Evolutionary conservation across 1,140 invertebrate species (phyloP).

Genomic region (Drosophila gunungcola): DNA sequence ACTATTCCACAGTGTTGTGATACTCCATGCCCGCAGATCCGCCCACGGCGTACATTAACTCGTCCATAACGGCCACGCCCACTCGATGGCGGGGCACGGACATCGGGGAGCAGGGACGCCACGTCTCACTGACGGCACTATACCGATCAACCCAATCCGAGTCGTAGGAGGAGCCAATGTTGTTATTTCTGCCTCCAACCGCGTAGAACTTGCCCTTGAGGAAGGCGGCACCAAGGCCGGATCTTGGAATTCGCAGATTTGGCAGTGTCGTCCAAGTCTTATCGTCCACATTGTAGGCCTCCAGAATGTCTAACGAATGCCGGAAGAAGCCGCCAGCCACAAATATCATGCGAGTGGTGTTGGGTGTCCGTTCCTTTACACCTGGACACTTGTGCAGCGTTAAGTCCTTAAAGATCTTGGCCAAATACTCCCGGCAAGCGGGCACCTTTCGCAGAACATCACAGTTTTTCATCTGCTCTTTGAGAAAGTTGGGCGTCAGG

Average conservation of each 20-base stretch:
- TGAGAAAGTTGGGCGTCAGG: slow-evolving; percentile 94
- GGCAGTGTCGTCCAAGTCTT: slow-evolving; percentile 92
- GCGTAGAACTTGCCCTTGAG: slow-evolving; percentile 93
- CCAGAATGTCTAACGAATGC: slow-evolving; percentile 93
- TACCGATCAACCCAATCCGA: slow-evolving; percentile 91
- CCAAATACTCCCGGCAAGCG: slow-evolving; percentile 94
- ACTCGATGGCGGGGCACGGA: slow-evolving; percentile 93
- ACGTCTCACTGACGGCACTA: slow-evolving; percentile 85
- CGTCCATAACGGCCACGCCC: slow-evolving; percentile 96
- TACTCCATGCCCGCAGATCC: slow-evolving; percentile 93
- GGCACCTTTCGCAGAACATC: slow-evolving; percentile 94
- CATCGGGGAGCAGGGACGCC: slow-evolving; percentile 93
- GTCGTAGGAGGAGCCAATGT: slow-evolving; percentile 91
- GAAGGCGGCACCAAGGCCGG: slow-evolving; percentile 94
- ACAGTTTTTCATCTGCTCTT: slow-evolving; percentile 96
- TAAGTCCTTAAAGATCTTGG: slow-evolving; percentile 94
- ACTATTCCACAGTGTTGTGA: slow-evolving; percentile 95
- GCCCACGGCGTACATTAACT: slow-evolving; percentile 94
- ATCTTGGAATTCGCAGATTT: slow-evolving; percentile 92
- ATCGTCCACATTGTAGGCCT: slow-evolving; percentile 94
- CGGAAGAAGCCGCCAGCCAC: slow-evolving; percentile 95
- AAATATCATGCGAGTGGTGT: slow-evolving; percentile 94
- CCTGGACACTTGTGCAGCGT: slow-evolving; percentile 92
- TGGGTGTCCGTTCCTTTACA: slow-evolving; percentile 93
- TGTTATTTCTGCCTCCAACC: slow-evolving; percentile 95